Evolutionary conservation across 2,888 invertebrate genomes (phyloP).

Genomic region (Elysia crispata): DNA sequence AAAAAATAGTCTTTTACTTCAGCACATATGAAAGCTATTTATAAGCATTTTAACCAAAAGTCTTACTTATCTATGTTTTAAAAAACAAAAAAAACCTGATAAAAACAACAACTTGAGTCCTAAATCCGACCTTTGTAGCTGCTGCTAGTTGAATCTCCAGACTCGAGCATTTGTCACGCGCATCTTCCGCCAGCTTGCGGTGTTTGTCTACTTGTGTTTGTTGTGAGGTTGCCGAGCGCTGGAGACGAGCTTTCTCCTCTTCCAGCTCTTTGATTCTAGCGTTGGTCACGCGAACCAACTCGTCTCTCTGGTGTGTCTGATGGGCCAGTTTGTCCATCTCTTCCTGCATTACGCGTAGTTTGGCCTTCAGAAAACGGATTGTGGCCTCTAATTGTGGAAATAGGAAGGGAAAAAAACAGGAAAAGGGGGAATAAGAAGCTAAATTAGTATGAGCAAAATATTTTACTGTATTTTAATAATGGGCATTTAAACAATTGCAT

Average conservation of each 20-base stretch:
- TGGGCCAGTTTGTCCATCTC: conserved; percentile 73
- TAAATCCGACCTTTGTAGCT: conserved; percentile 63
- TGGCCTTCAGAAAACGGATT: conserved; percentile 76
- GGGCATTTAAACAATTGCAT: no score
- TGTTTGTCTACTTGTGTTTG: conserved; percentile 77
- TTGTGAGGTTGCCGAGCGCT: conserved; percentile 71
- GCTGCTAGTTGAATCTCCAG: conserved; percentile 71
- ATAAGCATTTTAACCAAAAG: no score
- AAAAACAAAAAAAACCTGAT: no score
- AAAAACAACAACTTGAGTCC: no score
- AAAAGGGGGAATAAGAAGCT: no score
- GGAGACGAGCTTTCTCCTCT: conserved; percentile 75
- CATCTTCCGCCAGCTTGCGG: conserved; percentile 75
- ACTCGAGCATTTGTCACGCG: conserved; percentile 73
- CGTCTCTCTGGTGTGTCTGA: conserved; percentile 74
- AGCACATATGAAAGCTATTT: no score
- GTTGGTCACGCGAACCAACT: conserved; percentile 71
- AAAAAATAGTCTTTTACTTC: no score
- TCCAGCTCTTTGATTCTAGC: conserved; percentile 75
- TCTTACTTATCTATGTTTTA: no score
- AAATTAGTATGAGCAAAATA: no score
- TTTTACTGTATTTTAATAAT: no score
- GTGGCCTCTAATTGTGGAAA: conserved; percentile 72
- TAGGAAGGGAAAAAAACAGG: no score
- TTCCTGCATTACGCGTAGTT: conserved; percentile 77